Base-by-base conservation (phyloP, 2,113 vertebrate genomes). In the Prietella phreatophila region DNA sequence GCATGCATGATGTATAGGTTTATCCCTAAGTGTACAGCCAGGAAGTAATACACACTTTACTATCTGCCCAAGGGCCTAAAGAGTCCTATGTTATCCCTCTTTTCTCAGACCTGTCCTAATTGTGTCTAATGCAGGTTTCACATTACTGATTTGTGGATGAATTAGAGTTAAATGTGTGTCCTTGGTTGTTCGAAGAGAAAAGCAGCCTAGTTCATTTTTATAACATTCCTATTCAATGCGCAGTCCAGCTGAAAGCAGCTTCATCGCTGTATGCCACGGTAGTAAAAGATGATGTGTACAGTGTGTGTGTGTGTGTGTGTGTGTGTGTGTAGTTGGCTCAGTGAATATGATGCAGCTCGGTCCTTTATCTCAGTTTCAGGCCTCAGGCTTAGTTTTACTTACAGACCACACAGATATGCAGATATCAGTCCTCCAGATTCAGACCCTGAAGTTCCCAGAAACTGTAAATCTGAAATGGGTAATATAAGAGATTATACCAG, bases 41-140 rank as follows among this genome's bases (percentile, higher is more conserved):
- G 53, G 27, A 33, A 30, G 39, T 89, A 47, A 55, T n/a, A 42
- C 80, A 83, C 80, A 83, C 73, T 63, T 56, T 78, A 67, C 25
- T 67, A n/a, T 20, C 27, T 60, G 87, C 73, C 42, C 47, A 86
- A 82, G 85, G 86, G 63, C 67, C 33, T 14, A 82, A 81, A 39
- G 25, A 84, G 87, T 55, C 78, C 81, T 91, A 89, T 87, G 79
- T 89, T 75, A 63, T 30, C 15, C 25, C 47, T 56, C 42, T 42
- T 47, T 36, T 55, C 80, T 56, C 71, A 84, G 58, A 79, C 27
- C 33, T 89, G 88, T 87, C 85, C 85, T 89, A 82, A 87, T 83
- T 85, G 67, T 89, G 82, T 87, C 30, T 81, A 80, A 78, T 83
- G 69, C 4, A 9, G 60, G 79, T 82, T 75, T 81, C 81, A 83